Evolutionary conservation across 2,113 vertebrate species (phyloP).

Genomic region (Vulpes vulpes): DNA sequence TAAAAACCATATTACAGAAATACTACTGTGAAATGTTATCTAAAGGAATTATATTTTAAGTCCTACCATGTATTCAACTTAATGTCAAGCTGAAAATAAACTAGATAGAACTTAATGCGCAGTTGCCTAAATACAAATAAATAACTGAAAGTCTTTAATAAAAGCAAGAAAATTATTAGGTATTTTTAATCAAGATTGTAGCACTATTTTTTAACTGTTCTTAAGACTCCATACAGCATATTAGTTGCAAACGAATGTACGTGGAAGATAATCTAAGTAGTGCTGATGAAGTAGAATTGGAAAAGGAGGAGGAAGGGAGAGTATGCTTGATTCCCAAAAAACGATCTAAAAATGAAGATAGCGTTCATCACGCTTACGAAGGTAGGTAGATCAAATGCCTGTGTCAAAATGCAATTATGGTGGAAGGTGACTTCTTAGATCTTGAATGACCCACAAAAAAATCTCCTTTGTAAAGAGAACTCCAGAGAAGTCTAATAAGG

Average conservation of each 20-base stretch:
- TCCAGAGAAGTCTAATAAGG: not conserved
- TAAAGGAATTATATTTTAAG: conserved; percentile 19
- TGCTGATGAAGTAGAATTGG: conserved; percentile 77
- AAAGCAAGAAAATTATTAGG: conserved; percentile 25
- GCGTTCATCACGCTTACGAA: conserved; percentile 57
- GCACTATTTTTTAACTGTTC: conserved; percentile 27
- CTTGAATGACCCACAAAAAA: not conserved
- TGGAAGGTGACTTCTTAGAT: not conserved
- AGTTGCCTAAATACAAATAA: not conserved
- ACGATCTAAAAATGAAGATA: conserved; percentile 79
- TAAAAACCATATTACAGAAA: not conserved
- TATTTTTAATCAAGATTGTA: conserved; percentile 9
- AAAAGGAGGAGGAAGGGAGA: conserved; percentile 67
- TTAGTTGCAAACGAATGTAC: conserved; percentile 80
- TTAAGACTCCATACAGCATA: conserved; percentile 76
- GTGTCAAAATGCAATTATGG: not conserved
- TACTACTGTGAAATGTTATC: not conserved
- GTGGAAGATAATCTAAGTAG: conserved; percentile 71
- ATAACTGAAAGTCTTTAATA: not conserved
- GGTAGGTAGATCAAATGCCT: conserved; percentile 78
- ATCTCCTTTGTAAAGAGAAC: not conserved
- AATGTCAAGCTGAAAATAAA: conserved; percentile 3
- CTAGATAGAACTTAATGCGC: not conserved
- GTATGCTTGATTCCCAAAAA: conserved; percentile 80
- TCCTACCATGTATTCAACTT: not conserved